Percentiles rank a stretch among this genome's conserved stretches.
Evolutionary conservation across 2,888 invertebrate species (phyloP).

Genomic region (Apotomis capreana): DNA sequence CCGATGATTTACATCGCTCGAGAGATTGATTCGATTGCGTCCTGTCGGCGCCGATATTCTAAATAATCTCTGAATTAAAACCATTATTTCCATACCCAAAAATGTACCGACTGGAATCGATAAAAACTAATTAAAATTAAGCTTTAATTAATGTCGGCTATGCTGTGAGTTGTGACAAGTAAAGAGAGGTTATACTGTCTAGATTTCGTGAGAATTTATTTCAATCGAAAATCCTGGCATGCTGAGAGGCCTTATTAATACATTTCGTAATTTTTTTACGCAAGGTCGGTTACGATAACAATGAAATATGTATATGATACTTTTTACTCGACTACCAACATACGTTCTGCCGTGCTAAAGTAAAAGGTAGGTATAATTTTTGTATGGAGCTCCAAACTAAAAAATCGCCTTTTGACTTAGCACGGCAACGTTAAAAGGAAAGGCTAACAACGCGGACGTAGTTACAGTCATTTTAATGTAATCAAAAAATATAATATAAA

Average conservation of each 20-base stretch:
- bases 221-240: not conserved
- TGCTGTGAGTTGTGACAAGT: not conserved
- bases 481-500: too few relatives aligned
- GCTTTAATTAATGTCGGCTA: not conserved
- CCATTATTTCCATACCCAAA: conserved; percentile 1
- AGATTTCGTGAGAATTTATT: not conserved
- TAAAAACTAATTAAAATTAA: conserved; percentile 6
- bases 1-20: conserved; percentile 50
- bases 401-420: too few relatives aligned
- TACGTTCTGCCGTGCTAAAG: too few relatives aligned
- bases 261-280: not conserved
- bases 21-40: conserved; percentile 39
- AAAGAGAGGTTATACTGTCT: not conserved
- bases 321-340: too few relatives aligned
- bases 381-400: too few relatives aligned
- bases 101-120: not conserved
- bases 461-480: too few relatives aligned
- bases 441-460: too few relatives aligned
- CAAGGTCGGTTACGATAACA: not conserved
- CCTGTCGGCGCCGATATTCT: conserved; percentile 36
- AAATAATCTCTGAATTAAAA: conserved; percentile 28
- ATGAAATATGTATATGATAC: too few relatives aligned
- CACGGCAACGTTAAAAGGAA: too few relatives aligned
- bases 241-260: not conserved
- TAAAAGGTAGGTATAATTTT: too few relatives aligned